Base-by-base conservation (phyloP, 2,797 vertebrate species). In the Naso thynnoides region DNA sequence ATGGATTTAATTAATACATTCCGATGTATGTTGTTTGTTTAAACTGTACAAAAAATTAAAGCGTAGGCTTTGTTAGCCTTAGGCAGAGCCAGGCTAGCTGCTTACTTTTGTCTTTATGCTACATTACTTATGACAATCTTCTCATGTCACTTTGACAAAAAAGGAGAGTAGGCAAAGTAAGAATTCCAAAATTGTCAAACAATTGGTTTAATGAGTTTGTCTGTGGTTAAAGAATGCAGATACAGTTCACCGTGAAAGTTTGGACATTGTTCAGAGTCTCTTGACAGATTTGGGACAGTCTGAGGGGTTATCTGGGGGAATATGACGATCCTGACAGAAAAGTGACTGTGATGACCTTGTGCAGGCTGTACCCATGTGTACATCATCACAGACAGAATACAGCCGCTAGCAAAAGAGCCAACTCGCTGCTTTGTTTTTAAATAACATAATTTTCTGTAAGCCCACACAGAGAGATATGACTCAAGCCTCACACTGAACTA, bases 261-360 rank as follows among this genome's bases (percentile, higher is more conserved):
- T 33, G 27, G 38, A 36, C 26, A 23, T 27, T 64, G 23, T 79
- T 88, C 65, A 83, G 81, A 84, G 70, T 61, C 59, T 81, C 61
- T 33, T 79, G 85, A 87, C 80, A 84, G 79, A 86, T 91, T 84
- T 87, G 54, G 87, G 81, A 84, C 80, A 68, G 76, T 41, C 50
- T 49, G 59, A 49, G 36, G 53, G 47, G 62, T 62, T 71, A 63
- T 76, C 58, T 3, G 55, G 36, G 54, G 41, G 42, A 59, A 41
- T 33, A 19, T 3, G 71, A 63, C 29, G 42, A 60, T 39, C 24
- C 44, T 26, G 14, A 54, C 58, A 78, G 69, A 52, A 42, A 47
- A 48, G 63, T 49, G 56, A 78, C 48, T 56, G 74, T 63, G 69
- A 42, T 29, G 52, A 41, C 55, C n/a, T 50, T 65, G 38, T 63